A percentile compares a stretch with the other conserved stretches of the same genome.
phyloP scores from a whole-genome alignment of 2,797 vertebrate genomes.

The Tamandua tetradactyla region DNA sequence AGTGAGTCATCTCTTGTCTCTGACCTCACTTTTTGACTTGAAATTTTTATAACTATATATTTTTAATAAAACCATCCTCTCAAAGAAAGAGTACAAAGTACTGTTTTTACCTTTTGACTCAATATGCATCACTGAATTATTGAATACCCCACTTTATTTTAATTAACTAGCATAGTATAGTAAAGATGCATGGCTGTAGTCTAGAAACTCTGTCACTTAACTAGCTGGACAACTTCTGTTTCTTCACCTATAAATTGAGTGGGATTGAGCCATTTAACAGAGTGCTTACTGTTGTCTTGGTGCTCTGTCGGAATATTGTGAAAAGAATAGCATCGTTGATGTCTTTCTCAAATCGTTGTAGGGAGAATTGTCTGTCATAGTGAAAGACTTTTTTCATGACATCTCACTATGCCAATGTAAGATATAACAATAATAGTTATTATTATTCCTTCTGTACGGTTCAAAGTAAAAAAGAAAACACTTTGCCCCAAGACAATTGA shows the following conservation, averaged over 20 bases:
- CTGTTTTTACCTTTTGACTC: constrained; percentile 38
- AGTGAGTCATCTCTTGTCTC: background rate
- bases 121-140: constrained; percentile 51
- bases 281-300: background rate
- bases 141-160: constrained; percentile 57
- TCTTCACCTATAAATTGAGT: background rate
- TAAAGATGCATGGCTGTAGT: background rate
- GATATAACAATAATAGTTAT: background rate
- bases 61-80: constrained; percentile 58
- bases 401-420: background rate
- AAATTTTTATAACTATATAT: background rate
- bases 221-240: background rate
- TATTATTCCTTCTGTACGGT: background rate
- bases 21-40: background rate
- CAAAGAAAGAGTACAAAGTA: constrained; percentile 63
- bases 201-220: background rate
- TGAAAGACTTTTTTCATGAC: background rate
- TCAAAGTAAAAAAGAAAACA: background rate
- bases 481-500: background rate
- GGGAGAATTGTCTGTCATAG: background rate
- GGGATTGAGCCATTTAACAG: background rate
- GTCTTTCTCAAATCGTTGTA: background rate
- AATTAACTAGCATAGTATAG: constrained; percentile 32
- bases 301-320: background rate
- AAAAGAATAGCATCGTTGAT: background rate